Base-by-base conservation (phyloP, 1,140 invertebrate genomes). In the Drosophila pectinifera region DNA sequence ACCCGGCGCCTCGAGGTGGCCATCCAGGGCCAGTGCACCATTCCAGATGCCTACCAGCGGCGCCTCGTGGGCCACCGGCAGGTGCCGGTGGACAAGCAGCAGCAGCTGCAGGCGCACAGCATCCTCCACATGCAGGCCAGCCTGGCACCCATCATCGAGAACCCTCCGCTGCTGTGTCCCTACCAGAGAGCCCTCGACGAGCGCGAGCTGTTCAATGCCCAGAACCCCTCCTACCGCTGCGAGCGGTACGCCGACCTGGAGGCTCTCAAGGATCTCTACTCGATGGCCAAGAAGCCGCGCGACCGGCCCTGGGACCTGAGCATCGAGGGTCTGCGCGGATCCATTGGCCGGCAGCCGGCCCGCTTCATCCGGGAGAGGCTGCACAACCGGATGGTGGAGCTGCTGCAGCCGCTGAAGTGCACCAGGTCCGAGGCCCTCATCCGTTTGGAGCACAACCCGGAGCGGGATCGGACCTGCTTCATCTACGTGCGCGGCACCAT, bases 401-500 rank as follows among this genome's bases (percentile, higher is more conserved):
- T 90, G 38, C 53, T 83, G 0, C 55, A 56, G 22, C 43, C 62
- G 3, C 43, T 75, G 64, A 46, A 70, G 14, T 59, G 64, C 68
- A 42, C 58, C 48, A 13, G 63, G 13, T 16, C 43, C 18, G 57
- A 74, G n/a, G 20, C 10, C 2, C 43, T 65, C 7, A 6, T 13
- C 3, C 49, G 41, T 2, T 5, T 51, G n/a, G 49, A 78, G 1
- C 13, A 56, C 0, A 69, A 58, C 24, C 28, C 43, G 1, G 70
- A 81, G 20, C 72, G 57, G 45, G 48, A 90, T 0, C 82, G 78
- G 1, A 13, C 80, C 1, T 59, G 82, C 10, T 76, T 78, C 6
- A 57, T 91, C 4, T 91, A 81, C 57, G 90, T 91, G 16, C 67
- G 78, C 5, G 90, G 90, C 13, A 55, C 77, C 5, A 55, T 91